Conservation (phyloP, 2,113 vertebrate species). For the Strix aluco region DNA sequence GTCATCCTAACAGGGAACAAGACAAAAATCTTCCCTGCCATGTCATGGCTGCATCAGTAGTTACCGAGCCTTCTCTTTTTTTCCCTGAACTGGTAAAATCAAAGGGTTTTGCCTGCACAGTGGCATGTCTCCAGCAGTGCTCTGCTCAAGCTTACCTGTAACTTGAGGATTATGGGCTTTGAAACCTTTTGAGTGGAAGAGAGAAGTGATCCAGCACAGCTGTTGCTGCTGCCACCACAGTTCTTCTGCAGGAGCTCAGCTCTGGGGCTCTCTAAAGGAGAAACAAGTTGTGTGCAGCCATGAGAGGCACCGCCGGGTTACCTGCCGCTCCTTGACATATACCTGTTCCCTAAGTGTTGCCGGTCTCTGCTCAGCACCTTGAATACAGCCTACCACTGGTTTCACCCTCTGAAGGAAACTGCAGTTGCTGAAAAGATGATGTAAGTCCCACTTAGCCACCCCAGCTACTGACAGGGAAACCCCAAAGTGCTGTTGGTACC, state of each 20-base stretch:
- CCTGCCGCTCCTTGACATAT: rapidly evolving
- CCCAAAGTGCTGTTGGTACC: background rate
- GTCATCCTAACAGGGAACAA: background rate
- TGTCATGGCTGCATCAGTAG: background rate
- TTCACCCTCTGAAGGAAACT: background rate
- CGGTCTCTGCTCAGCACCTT: background rate
- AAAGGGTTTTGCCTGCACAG: background rate
- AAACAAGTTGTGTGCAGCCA: background rate
- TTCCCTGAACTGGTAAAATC: background rate
- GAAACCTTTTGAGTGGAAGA: background rate
- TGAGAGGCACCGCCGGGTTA: background rate
- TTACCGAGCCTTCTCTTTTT: background rate
- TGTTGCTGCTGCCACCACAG: background rate
- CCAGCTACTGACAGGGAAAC: background rate
- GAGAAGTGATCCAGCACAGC: background rate
- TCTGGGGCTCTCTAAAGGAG: background rate
- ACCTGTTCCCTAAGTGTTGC: background rate
- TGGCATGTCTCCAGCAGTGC: background rate
- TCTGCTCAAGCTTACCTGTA: background rate
- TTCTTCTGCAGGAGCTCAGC: background rate
- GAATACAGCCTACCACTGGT: rapidly evolving
- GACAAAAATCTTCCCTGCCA: background rate
- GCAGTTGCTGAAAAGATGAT: background rate
- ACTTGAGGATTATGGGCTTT: background rate
- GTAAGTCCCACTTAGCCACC: background rate